Evolutionary conservation across 2,113 vertebrate genomes (phyloP), one percentile per base, ranked within the genome.

Genomic region (Hucho hucho): DNA sequence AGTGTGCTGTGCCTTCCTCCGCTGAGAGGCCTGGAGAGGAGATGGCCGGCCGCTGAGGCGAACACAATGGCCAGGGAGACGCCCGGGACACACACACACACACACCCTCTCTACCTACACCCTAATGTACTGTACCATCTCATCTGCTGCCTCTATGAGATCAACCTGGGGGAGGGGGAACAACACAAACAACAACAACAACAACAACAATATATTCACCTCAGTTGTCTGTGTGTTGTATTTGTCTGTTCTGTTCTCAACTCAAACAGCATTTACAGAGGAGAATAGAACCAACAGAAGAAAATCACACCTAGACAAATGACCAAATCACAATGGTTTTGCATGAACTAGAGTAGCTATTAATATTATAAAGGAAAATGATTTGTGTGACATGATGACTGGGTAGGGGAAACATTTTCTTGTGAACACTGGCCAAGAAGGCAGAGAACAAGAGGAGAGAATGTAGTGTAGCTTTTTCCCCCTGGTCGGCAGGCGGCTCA

Each of bases 1-100:
- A 90, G 89, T 86, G 85, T 88, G 79, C 47, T 53, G 16, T 53
- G 53, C 72, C 37, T 75, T 24, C 53, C 32, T 71, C 74, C 47
- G 86, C 79, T 83, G 78, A 20, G 80, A 83, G 83, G 89, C 81
- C 78, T 79, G 76, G 79, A 86, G 82, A 90, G 88, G 86, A 83
- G 49, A 53, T 53, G 49, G 49, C 49, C 49, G 49, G 14, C 87
- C 72, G 75, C 84, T 88, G 85, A 83, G 84, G 85, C 88, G 79
- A 84, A 88, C 32, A 76, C 84, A 81, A 64, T 79, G 87, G 89
- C 83, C 87, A 88, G 79, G 82, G 81, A 74, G 64, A 70, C 72
- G 83, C 75, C 82, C 79, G 66, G 70, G 64, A 69, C 56, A 70
- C 29, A 32, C 61, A 67, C 28, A 29, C 28, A 28, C 65, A 75